phyloP scores from a whole-genome alignment of 2,797 vertebrate species.

The Sebastes wilsoni region DNA sequence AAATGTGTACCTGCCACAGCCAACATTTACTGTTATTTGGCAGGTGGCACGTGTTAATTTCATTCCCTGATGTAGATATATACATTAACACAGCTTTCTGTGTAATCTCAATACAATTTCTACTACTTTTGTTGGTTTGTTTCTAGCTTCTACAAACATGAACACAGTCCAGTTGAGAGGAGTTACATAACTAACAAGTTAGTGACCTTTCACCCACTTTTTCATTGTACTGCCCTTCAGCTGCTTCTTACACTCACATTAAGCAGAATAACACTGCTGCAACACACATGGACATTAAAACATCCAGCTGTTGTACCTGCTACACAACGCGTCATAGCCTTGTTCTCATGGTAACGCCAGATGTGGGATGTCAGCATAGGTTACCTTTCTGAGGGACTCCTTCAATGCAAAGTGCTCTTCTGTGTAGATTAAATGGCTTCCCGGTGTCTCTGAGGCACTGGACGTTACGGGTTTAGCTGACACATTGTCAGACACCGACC shows the following conservation, averaged over 20 bases:
- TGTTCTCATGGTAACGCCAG: neutral
- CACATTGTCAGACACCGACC: slow-evolving; percentile 62
- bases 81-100: neutral
- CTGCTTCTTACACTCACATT: neutral
- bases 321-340: neutral
- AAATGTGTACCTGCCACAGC: no score
- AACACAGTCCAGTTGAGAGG: neutral
- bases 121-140: neutral
- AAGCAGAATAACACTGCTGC: neutral
- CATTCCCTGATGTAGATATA: neutral
- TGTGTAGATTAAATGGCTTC: slow-evolving; percentile 69
- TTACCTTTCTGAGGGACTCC: slow-evolving; percentile 84
- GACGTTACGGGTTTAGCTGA: slow-evolving; percentile 59
- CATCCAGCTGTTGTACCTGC: neutral
- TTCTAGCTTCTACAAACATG: neutral
- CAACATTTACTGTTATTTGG: no score
- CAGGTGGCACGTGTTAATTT: no score
- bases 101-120: neutral
- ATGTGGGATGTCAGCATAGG: neutral
- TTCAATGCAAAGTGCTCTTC: slow-evolving; percentile 78
- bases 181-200: neutral
- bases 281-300: neutral
- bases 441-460: slow-evolving; percentile 4
- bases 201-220: slow-evolving; percentile 66
- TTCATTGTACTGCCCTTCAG: neutral